These are phyloP conservation scores for Panthera tigris DNA, from an alignment of 2,113 vertebrate species.

Conservation along the genomic window DNA sequence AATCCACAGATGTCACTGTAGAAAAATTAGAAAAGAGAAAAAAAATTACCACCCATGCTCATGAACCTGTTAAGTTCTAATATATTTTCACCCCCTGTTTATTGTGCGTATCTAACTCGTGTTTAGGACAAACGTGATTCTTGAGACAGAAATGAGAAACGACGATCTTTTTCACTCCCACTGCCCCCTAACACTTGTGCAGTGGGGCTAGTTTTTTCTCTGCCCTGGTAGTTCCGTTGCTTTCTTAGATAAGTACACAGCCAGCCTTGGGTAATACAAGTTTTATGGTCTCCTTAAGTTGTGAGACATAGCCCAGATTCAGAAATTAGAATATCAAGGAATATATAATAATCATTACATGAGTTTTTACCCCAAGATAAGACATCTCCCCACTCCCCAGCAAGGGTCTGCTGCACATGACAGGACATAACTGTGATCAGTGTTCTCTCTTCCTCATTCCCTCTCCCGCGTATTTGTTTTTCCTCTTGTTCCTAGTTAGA, in stretches of 20 bases:
- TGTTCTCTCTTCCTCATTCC: neutral
- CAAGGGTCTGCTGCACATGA: neutral
- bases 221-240: neutral
- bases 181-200: neutral
- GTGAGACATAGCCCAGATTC: neutral
- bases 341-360: neutral
- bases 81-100: neutral
- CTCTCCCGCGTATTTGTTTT: neutral
- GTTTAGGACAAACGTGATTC: neutral
- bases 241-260: constrained; percentile 1
- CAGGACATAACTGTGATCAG: neutral
- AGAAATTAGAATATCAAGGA: neutral
- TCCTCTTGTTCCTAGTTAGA: neutral
- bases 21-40: neutral
- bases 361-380: neutral
- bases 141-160: neutral
- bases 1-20: neutral
- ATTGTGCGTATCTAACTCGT: neutral
- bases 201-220: neutral
- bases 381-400: neutral
- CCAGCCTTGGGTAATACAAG: neutral
- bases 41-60: neutral
- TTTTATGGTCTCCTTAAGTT: neutral
- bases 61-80: neutral
- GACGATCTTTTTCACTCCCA: neutral